These are phyloP conservation scores for Hucho hucho DNA, from an alignment of 2,113 vertebrate species.

Conservation along the genomic window DNA sequence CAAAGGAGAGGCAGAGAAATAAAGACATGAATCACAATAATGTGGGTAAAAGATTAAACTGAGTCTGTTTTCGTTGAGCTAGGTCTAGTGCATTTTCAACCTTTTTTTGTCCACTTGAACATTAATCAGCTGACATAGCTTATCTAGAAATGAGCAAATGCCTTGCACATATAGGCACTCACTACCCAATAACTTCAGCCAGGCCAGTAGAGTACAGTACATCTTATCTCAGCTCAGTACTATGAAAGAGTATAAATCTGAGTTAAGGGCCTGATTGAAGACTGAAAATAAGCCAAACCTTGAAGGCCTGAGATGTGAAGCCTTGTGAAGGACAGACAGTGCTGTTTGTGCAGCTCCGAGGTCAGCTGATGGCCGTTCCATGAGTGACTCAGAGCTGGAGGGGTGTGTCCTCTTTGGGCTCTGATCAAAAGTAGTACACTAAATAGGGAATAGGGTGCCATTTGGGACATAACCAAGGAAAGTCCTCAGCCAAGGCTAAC, in stretches of 20 bases:
- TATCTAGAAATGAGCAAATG: not conserved
- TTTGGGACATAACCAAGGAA: constrained; percentile 4
- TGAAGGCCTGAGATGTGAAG: constrained; percentile 56
- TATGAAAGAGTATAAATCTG: constrained; percentile 1
- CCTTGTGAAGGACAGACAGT: constrained; percentile 37
- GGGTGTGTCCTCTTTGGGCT: too few relatives aligned
- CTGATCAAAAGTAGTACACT: too few relatives aligned
- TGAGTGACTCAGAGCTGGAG: constrained; percentile 26
- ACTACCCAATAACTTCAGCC: too few relatives aligned
- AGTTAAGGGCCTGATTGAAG: not conserved
- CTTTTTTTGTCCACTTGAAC: constrained; percentile 5
- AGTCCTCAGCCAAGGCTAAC: constrained; percentile 35
- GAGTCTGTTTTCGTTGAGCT: not conserved
- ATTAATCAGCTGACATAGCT: constrained; percentile 13
- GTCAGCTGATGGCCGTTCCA: constrained; percentile 53
- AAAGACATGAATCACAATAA: not conserved
- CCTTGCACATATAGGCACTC: too few relatives aligned
- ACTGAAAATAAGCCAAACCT: constrained; percentile 49
- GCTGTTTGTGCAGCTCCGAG: constrained; percentile 56
- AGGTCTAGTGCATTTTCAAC: not conserved
- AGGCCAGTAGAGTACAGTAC: too few relatives aligned
- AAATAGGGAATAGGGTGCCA: too few relatives aligned
- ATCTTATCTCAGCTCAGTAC: not conserved
- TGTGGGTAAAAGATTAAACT: not conserved
- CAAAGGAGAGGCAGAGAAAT: not conserved